Conservation (phyloP, 1,140 invertebrate genomes). For the Bombus vancouverensis region DNA sequence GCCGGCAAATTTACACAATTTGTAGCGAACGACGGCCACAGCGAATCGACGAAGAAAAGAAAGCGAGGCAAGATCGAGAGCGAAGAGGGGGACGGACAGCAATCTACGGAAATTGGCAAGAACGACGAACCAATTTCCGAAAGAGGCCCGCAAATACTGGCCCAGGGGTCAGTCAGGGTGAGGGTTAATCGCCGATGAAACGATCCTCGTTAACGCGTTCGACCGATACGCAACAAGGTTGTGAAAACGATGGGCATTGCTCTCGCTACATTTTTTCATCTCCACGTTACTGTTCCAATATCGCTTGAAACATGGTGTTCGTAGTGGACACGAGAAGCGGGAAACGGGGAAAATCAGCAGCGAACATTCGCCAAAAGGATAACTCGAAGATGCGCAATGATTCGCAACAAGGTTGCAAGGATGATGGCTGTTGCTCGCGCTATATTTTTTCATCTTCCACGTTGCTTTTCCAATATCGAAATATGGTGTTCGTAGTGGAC, state of each 20-base stretch:
- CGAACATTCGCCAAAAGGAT: too few relatives aligned
- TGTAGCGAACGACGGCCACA: conserved; percentile 71
- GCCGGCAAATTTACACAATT: conserved; percentile 81
- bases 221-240: conserved; percentile 66
- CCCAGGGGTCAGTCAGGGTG: conserved; percentile 75
- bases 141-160: conserved; percentile 76
- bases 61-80: conserved; percentile 44
- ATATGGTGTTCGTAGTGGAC: too few relatives aligned
- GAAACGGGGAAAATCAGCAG: too few relatives aligned
- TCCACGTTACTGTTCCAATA: conserved; percentile 25
- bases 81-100: conserved; percentile 60
- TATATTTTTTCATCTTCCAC: too few relatives aligned
- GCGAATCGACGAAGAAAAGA: conserved; percentile 43
- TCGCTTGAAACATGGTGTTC: too few relatives aligned
- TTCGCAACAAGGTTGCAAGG: too few relatives aligned
- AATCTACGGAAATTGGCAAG: conserved; percentile 81
- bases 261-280: conserved; percentile 39
- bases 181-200: conserved; percentile 81
- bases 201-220: conserved; percentile 80
- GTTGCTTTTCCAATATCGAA: too few relatives aligned
- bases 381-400: too few relatives aligned
- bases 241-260: conserved; percentile 52
- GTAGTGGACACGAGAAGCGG: too few relatives aligned
- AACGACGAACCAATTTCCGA: conserved; percentile 80
- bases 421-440: too few relatives aligned